Percentiles rank a stretch among this genome's conserved stretches.
Conservation (phyloP, 2,113 vertebrate species). For the Orycteropus afer region DNA sequence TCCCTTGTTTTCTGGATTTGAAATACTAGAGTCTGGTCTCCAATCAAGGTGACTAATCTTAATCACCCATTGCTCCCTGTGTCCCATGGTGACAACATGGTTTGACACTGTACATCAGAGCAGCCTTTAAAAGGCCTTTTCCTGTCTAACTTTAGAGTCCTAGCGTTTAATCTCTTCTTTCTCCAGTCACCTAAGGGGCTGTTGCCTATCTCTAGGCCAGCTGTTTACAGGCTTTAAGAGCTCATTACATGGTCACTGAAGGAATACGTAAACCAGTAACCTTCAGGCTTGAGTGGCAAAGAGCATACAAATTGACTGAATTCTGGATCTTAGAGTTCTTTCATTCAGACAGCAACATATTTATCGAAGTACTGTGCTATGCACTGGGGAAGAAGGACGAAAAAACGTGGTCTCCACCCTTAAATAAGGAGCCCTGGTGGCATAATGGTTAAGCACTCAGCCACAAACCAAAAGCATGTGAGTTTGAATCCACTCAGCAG, state of each 20-base stretch:
- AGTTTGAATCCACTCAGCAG: not conserved
- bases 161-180: slow-evolving; percentile 30
- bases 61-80: not conserved
- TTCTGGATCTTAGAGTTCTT: slow-evolving; percentile 2
- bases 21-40: not conserved
- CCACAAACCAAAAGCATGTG: not conserved
- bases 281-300: not conserved
- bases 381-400: not conserved
- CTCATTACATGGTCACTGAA: slow-evolving; percentile 39
- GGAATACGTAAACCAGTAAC: slow-evolving; percentile 41
- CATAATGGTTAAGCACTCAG: not conserved
- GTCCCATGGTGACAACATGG: not conserved
- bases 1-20: not conserved
- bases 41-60: not conserved
- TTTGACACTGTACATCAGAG: slow-evolving; percentile 21
- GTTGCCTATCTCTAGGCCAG: not conserved
- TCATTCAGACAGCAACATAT: slow-evolving; percentile 31
- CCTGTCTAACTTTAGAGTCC: slow-evolving; percentile 16
- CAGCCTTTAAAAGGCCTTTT: slow-evolving; percentile 14
- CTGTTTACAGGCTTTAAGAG: slow-evolving; percentile 38
- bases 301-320: not conserved
- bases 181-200: not conserved
- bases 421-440: not conserved
- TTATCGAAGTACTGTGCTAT: not conserved
- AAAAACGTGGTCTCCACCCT: not conserved